Evolutionary conservation across 2,113 vertebrate species (phyloP).

Genomic region (Steatornis caripensis): DNA sequence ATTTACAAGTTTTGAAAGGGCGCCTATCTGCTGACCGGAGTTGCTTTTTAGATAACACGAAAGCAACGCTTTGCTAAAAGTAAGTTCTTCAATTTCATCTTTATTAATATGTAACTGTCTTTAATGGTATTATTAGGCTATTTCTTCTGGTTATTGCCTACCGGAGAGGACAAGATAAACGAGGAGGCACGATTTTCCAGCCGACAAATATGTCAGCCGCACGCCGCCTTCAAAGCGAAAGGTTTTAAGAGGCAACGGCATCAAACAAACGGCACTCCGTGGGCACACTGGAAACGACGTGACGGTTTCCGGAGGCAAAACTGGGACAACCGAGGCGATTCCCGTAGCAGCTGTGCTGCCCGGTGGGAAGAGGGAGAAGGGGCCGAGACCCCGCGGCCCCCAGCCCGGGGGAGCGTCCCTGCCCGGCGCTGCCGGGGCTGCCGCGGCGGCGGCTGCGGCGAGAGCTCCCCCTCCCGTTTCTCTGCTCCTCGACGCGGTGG

Average conservation of each 20-base stretch:
- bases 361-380: not conserved
- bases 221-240: not conserved
- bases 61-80: not conserved
- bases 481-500: not conserved
- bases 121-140: not conserved
- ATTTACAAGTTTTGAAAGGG: not conserved
- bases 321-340: not conserved
- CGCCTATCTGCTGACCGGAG: not conserved
- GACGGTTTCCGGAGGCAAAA: not conserved
- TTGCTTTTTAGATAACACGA: not conserved
- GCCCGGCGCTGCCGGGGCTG: not conserved
- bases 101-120: not conserved
- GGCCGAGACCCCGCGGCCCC: not conserved
- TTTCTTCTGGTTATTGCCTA: not conserved
- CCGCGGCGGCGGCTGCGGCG: not conserved
- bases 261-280: not conserved
- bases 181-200: not conserved
- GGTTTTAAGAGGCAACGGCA: not conserved
- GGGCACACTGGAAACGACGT: not conserved
- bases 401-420: not conserved
- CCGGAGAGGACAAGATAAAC: not conserved
- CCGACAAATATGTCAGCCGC: not conserved
- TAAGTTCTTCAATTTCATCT: not conserved
- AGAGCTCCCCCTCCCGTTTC: slow-evolving; percentile 57
- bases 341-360: not conserved